These are phyloP conservation scores for Hydrolagus affinis DNA, from an alignment of 2,113 vertebrate genomes.

Conservation along the genomic window DNA sequence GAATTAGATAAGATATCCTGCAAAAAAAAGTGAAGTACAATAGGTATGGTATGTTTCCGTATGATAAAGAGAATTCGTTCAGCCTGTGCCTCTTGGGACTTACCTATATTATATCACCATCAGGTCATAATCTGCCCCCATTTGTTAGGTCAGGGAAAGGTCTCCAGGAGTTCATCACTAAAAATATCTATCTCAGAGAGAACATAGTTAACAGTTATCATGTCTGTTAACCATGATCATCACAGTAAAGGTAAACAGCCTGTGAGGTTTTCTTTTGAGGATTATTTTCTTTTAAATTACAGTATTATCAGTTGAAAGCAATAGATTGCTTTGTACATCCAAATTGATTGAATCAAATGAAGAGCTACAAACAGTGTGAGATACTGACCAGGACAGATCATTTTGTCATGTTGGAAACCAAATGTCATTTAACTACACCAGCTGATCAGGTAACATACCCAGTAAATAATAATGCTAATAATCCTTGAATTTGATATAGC, in stretches of 20 bases:
- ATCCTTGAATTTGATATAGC: too few species aligned
- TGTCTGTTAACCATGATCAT: too few species aligned
- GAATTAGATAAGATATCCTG: slow-evolving; percentile 3
- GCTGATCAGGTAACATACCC: too few species aligned
- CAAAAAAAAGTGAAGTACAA: not conserved
- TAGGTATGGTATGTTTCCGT: not conserved
- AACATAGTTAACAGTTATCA: not conserved
- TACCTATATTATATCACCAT: not conserved
- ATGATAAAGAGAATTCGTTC: not conserved
- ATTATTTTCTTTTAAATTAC: too few species aligned
- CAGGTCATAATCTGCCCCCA: not conserved
- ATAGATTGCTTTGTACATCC: not conserved
- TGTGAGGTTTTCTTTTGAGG: too few species aligned
- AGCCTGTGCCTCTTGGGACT: not conserved
- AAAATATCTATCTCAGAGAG: not conserved
- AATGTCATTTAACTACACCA: not conserved
- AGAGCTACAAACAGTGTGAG: not conserved
- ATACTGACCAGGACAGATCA: not conserved
- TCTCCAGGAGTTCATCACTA: not conserved
- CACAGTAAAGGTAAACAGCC: too few species aligned
- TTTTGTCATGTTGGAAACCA: not conserved
- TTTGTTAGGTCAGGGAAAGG: not conserved
- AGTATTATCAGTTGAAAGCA: not conserved
- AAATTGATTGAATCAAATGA: not conserved
- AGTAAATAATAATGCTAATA: too few species aligned